Evolutionary conservation across 2,797 vertebrate species (phyloP).

Genomic region (Pangasius krempfi): DNA sequence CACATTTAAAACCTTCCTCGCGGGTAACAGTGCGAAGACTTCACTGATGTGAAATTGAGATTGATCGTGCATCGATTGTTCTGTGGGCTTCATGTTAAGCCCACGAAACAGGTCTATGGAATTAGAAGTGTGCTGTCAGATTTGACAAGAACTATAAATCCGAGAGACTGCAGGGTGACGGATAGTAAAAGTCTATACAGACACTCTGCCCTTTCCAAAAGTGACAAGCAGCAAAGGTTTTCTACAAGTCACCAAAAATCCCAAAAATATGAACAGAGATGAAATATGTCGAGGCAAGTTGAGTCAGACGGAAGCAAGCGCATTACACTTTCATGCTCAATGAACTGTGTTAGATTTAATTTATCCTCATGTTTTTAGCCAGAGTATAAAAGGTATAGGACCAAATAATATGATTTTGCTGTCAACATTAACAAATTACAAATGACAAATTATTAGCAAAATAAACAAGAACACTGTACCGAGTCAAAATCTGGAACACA

Average conservation of each 20-base stretch:
- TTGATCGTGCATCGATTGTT: constrained; percentile 79
- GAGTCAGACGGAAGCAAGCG: not conserved
- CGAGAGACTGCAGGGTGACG: constrained; percentile 63
- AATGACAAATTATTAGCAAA: not conserved
- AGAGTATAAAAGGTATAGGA: not conserved
- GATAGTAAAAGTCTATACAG: constrained; percentile 62
- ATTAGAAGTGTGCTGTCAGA: constrained; percentile 69
- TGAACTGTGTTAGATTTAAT: not conserved
- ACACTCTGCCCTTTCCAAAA: constrained; percentile 70
- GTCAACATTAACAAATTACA: not conserved
- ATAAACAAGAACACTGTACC: not conserved
- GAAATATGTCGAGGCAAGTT: not conserved
- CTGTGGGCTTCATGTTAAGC: constrained; percentile 63
- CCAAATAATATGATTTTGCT: not conserved
- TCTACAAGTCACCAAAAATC: not conserved
- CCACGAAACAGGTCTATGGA: constrained; percentile 63
- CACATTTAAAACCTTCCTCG: constrained; percentile 65
- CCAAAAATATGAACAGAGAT: not conserved
- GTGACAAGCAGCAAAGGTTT: constrained; percentile 59
- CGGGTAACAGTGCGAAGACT: constrained; percentile 53
- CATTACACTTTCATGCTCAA: not conserved
- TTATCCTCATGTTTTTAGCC: not conserved
- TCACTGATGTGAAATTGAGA: constrained; percentile 74
- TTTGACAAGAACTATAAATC: constrained; percentile 65
- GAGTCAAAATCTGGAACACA: not conserved